Evolutionary conservation across 1,140 invertebrate genomes (phyloP), one percentile per base, ranked within the genome.

Genomic region (Atta cephalotes): DNA sequence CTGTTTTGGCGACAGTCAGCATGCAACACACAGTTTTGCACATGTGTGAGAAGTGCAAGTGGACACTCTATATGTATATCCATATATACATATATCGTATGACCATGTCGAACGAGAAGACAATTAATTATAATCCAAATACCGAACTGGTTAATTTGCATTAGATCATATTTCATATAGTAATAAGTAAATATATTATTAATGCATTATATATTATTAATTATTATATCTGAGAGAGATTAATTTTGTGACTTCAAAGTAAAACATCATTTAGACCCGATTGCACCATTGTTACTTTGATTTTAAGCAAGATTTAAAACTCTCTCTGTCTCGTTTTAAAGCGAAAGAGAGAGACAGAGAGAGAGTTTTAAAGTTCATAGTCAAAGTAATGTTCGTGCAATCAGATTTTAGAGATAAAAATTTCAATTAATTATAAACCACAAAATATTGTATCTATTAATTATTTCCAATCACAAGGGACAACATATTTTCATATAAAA

Each of bases 11-110:
- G 80, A 70, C 91, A 92, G 87, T 85, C 87, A 91, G 76, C 91
- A 92, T 92, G 91, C 91, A 82, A 91, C 89, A 91, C 91, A 79
- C 76, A 91, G 16, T 88, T 87, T 85, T 80, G 77, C 68, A 51
- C 70, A 66, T 85, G 76, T 90, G 63, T 68, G 25, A 68, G 35
- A 82, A 82, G 18, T 82, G 66, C 51, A 9, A 1, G 45, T 14
- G 45, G 0, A 72, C 51, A 81, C 9, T 7, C 7, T 71, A 53
- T 31, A 65, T 39, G 28, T 68, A 21, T 66, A 35, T 66, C 53
- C 1, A 56, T 31, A 74, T 72, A 62, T 49, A 82, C 49, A 65
- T 79, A 79, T 31, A 81, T 70, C 7, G 62, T 71, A 62, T 82
- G 31, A 28, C 21, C n/a, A 14, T 39, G 14, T 76, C 18, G 14